Conservation (phyloP, 2,797 vertebrate species). For the Aldrovandia affinis region DNA sequence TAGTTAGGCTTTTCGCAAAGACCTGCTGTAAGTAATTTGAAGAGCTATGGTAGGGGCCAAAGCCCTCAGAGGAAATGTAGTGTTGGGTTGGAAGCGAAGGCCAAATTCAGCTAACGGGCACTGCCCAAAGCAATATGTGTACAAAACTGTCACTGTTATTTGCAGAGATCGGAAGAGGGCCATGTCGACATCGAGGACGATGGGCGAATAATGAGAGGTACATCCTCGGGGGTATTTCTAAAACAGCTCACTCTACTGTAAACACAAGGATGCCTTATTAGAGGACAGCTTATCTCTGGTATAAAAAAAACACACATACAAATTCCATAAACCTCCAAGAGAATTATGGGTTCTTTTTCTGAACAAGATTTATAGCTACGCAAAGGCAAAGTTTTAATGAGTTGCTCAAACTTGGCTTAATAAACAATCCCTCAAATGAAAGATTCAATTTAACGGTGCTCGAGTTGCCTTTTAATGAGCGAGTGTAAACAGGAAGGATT, state of each 20-base stretch:
- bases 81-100: neutral
- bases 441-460: conserved; percentile 55
- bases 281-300: conserved; percentile 34
- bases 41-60: neutral
- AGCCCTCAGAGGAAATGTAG: neutral
- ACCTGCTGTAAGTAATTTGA: neutral
- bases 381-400: conserved; percentile 46
- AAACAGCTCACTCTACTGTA: conserved; percentile 30
- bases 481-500: conserved; percentile 56
- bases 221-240: neutral
- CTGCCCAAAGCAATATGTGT: neutral
- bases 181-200: neutral
- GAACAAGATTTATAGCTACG: conserved; percentile 34
- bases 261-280: conserved; percentile 48
- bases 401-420: conserved; percentile 44
- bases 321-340: conserved; percentile 24
- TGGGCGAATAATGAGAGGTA: neutral
- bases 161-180: neutral
- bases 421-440: conserved; percentile 52
- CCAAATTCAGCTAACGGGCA: neutral
- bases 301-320: conserved; percentile 27
- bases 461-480: conserved; percentile 64
- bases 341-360: neutral
- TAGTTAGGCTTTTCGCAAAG: neutral
- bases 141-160: neutral